Evolutionary conservation across 23 tunicate genomes (phyloP), one percentile per base, ranked within the genome.

Genomic region (Halocynthia roretzi): DNA sequence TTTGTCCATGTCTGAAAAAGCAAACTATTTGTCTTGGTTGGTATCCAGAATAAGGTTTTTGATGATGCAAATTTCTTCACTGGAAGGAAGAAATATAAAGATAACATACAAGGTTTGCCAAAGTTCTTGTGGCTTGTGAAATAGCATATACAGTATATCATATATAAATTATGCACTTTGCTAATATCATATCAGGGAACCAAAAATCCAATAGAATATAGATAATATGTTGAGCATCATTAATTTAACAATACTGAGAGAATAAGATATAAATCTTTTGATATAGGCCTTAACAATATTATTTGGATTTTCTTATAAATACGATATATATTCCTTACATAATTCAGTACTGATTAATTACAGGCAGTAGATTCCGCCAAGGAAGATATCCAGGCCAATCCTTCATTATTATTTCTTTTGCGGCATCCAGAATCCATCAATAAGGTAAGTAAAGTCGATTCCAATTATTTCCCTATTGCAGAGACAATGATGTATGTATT

Each of bases 371-470:
- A 40, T 8, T 15, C n/a, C 9, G 9, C 70, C 9, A 10, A 9
- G 9, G 19, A 15, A 9, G 31, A 15, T 65, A 20, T 65, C 15
- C 70, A 65, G 31, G 48, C 22, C 22, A 48, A 65, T 65, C 70
- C 70, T 9, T 48, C 31, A 20, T 65, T 65, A 65, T 10, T 65
- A 65, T 9, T 65, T 11, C 10, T 65, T 11, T 48, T 65, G 9
- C 70, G 70, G 22, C 31, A 65, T 65, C 70, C 70, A 65, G 19
- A 40, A 15, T 15, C 31, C 9, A 40, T 20, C 22, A 65, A 10
- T 65, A 48, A 65, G 70, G 70, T 65, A 65, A 65, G 31, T 65
- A 15, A 20, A 65, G 63, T 15, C 63, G 63, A 14, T 58, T 58
- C 2, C 4, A 58, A n/a, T 58, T 58, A 14, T 58, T 58, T 58